These are phyloP conservation scores for Psephotus haematonotus DNA, from an alignment of 2,113 vertebrate genomes.

Conservation along the genomic window DNA sequence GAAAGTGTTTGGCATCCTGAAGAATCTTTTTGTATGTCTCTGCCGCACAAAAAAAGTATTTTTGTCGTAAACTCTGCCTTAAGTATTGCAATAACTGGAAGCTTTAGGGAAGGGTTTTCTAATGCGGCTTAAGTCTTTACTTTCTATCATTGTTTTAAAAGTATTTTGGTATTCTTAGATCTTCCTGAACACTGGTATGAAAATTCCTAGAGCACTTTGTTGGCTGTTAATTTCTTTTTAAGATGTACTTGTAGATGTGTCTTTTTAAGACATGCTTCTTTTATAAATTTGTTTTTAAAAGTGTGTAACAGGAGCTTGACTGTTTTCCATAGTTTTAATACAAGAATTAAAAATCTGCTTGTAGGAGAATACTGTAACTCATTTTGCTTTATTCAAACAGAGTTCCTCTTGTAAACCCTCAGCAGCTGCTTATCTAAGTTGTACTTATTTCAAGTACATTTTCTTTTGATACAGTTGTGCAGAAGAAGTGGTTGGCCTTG, in stretches of 20 bases:
- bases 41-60: background rate
- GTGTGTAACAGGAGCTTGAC: background rate
- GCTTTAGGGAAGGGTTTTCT: background rate
- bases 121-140: background rate
- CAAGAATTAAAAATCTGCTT: background rate
- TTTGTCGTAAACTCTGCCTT: constrained; percentile 36
- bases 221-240: background rate
- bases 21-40: constrained; percentile 44
- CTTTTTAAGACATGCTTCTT: background rate
- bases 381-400: background rate
- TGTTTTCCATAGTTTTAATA: background rate
- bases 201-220: background rate
- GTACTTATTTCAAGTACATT: background rate
- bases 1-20: constrained; percentile 52
- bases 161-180: constrained; percentile 44
- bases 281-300: background rate
- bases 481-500: background rate
- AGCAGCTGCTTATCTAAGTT: background rate
- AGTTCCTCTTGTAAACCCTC: background rate
- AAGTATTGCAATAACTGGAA: background rate
- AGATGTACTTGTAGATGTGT: background rate
- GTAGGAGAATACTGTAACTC: background rate
- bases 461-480: background rate
- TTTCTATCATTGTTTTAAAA: background rate
- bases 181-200: background rate